A percentile compares a stretch with the other conserved stretches of the same genome.
These are phyloP conservation scores for Malurus splendens DNA, from an alignment of 2,797 vertebrate genomes.

Conservation along the genomic window DNA sequence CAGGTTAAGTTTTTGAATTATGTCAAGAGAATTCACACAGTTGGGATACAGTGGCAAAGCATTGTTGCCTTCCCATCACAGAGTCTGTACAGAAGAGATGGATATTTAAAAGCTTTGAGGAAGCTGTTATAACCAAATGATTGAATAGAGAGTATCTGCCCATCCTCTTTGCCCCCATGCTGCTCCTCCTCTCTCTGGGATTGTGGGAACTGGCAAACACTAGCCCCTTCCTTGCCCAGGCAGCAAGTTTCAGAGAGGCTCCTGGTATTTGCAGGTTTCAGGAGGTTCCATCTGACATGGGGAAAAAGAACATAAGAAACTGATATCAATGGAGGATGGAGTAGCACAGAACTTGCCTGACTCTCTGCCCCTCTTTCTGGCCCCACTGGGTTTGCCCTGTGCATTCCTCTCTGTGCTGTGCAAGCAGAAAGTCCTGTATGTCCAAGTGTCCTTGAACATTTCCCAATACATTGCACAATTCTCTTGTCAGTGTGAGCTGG, in stretches of 20 bases:
- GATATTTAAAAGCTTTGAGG: neutral
- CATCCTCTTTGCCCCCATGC: neutral
- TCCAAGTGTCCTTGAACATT: neutral
- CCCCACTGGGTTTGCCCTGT: fast-evolving
- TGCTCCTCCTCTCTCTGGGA: neutral
- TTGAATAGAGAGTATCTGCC: neutral
- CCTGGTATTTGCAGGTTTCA: neutral
- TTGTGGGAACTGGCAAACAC: neutral
- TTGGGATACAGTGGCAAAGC: neutral
- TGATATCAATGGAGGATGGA: neutral
- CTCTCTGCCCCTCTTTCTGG: neutral
- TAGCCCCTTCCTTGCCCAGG: fast-evolving
- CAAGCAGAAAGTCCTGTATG: neutral
- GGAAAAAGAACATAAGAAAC: neutral
- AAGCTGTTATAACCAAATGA: neutral
- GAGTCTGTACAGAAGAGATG: neutral
- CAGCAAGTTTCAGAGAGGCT: neutral
- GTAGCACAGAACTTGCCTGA: neutral
- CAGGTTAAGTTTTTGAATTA: neutral
- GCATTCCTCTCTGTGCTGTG: neutral
- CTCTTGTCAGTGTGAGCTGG: neutral
- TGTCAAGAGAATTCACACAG: neutral
- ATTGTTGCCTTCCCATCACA: neutral
- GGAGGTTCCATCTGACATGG: neutral
- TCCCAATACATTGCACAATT: neutral